These are phyloP conservation scores for Eublepharis macularius DNA, from an alignment of 2,113 vertebrate genomes.

Conservation along the genomic window DNA sequence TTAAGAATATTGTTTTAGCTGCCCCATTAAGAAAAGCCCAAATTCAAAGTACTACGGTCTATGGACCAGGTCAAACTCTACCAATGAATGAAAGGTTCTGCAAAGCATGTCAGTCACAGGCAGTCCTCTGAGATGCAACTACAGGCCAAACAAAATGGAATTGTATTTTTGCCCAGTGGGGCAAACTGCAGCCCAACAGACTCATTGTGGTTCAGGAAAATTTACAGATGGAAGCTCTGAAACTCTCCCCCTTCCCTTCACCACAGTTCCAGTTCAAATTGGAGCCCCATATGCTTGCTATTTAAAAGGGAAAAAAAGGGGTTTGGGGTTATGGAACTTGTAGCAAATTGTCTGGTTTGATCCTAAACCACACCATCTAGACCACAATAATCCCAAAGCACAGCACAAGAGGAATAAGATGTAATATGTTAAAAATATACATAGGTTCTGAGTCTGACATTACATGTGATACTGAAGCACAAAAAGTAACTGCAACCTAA, in stretches of 20 bases:
- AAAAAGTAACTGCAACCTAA: neutral
- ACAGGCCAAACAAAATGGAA: no score
- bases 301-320: no score
- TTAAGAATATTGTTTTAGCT: neutral
- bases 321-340: no score
- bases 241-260: no score
- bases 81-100: neutral
- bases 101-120: neutral
- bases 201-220: no score
- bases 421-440: neutral
- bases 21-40: fast-evolving
- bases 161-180: no score
- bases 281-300: no score
- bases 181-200: no score
- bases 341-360: no score
- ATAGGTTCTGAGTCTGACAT: neutral
- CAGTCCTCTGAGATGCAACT: no score
- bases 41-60: neutral
- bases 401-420: neutral
- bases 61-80: neutral
- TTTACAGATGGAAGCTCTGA: no score
- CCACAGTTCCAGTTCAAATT: no score
- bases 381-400: neutral
- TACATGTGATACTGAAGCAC: neutral
- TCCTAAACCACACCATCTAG: neutral